Evolutionary conservation across 2,888 invertebrate species (phyloP), one percentile per base, ranked within the genome.

Genomic region (Leucoma salicis): DNA sequence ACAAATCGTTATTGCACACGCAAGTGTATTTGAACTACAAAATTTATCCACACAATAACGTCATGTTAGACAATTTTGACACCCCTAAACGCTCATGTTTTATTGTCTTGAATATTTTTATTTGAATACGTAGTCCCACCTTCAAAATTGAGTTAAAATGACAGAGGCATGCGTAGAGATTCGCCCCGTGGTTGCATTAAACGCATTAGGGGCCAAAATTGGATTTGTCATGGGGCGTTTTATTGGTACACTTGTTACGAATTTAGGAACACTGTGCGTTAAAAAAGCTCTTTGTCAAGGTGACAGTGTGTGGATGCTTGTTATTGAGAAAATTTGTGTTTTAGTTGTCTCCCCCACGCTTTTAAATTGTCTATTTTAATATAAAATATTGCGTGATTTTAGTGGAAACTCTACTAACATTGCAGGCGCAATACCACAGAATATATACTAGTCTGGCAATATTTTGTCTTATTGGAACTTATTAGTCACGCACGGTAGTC

Each of bases 111-210:
- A 78, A 82, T 82, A 84, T 86, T 82, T 83, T 81, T 81, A 82
- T 81, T 79, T 77, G 78, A 78, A 78, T 76, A 64, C 57, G 61
- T 57, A 55, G 53, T 60, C 49, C 64, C 63, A 53, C 74, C 76
- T 83, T 78, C 73, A 80, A 87, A 89, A 89, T 89, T 82, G 88
- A 88, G 89, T 89, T 88, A 89, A 88, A 89, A 88, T 85, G 86
- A 87, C 88, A 88, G 87, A 76, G 87, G 85, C 83, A 75, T 82
- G 79, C 80, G 86, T 85, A 85, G 84, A 84, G 88, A 86, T 88
- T 87, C 86, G 83, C 82, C 81, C 78, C 78, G 88, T 78, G 86
- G 88, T 84, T 79, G 86, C 78, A 83, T 86, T 88, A 87, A 79
- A 66, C 74, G 84, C 75, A 82, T 87, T 88, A 88, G 85, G 87